Percentiles rank a stretch among this genome's conserved stretches.
Conservation (phyloP, 2,113 vertebrate species). For the Corythornis cristatus region DNA sequence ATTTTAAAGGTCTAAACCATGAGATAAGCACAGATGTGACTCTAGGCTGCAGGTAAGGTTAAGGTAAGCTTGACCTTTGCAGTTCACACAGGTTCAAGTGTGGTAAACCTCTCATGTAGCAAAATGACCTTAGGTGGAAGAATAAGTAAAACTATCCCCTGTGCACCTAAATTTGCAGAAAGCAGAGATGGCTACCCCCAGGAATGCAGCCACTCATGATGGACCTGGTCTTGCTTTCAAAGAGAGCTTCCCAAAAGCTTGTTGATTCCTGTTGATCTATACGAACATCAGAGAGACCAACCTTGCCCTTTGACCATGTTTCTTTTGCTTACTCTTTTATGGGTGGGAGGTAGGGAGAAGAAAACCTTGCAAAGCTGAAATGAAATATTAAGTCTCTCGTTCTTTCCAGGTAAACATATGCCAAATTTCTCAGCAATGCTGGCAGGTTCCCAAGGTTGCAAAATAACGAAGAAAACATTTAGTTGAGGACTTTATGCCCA, state of each 20-base stretch:
- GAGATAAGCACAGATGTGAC: neutral
- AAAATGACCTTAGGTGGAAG: neutral
- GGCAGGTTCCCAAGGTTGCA: conserved; percentile 70
- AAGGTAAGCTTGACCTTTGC: neutral
- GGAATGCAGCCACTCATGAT: neutral
- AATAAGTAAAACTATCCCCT: neutral
- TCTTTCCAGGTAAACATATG: conserved; percentile 77
- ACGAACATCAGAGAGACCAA: neutral
- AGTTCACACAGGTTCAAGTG: neutral
- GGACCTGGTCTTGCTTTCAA: neutral
- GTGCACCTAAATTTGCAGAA: too few relatives aligned
- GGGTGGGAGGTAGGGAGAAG: neutral
- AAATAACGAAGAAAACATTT: conserved; percentile 77
- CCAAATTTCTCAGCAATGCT: conserved; percentile 72
- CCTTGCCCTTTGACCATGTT: neutral
- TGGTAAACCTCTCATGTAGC: neutral
- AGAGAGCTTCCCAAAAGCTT: neutral
- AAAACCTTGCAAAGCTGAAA: conserved; percentile 60
- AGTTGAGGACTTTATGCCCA: conserved; percentile 55
- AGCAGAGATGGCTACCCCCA: neutral
- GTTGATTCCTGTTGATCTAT: accelerated
- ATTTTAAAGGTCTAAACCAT: neutral
- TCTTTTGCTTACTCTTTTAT: neutral
- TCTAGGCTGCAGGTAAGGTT: neutral
- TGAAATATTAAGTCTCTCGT: conserved; percentile 71